phyloP scores from a whole-genome alignment of 2,888 invertebrate genomes.

The Reticulitermes lucifugus region DNA sequence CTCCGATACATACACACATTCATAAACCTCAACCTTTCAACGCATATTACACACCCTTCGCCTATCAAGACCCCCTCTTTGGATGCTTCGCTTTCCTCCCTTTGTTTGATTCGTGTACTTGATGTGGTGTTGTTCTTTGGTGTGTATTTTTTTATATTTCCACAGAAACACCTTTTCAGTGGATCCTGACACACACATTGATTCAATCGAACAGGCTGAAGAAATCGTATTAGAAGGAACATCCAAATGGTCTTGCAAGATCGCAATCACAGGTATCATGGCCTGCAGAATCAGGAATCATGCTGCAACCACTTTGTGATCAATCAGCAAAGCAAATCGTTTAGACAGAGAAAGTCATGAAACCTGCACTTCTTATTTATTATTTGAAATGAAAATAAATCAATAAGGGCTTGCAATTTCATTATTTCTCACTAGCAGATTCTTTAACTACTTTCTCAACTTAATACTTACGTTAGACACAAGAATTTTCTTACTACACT shows the following conservation, averaged over 20 bases:
- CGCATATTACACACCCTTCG: not conserved
- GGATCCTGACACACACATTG: constrained; percentile 97
- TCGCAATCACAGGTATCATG: constrained; percentile 95
- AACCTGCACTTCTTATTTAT: constrained; percentile 39
- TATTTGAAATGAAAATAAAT: constrained; percentile 16
- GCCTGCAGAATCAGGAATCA: constrained; percentile 33
- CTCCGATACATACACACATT: not conserved
- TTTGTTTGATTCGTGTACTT: constrained; percentile 53
- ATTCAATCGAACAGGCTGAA: constrained; percentile 97
- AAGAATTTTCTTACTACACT: constrained; percentile 10
- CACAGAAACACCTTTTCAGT: constrained; percentile 96
- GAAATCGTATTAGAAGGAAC: constrained; percentile 98
- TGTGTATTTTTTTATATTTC: constrained; percentile 63
- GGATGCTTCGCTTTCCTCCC: constrained; percentile 15
- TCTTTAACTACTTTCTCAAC: not conserved
- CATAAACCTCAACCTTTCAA: not conserved
- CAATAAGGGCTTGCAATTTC: constrained; percentile 45
- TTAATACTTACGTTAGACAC: constrained; percentile 29
- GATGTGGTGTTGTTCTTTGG: constrained; percentile 56
- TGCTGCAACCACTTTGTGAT: constrained; percentile 29
- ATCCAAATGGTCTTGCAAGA: constrained; percentile 99
- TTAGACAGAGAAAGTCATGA: constrained; percentile 37
- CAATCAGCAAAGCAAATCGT: constrained; percentile 14
- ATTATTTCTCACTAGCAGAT: constrained; percentile 33
- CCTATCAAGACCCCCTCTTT: constrained; percentile 9